These are phyloP conservation scores for Sebastes iracundus DNA, from an alignment of 2,797 vertebrate species.

Conservation along the genomic window DNA sequence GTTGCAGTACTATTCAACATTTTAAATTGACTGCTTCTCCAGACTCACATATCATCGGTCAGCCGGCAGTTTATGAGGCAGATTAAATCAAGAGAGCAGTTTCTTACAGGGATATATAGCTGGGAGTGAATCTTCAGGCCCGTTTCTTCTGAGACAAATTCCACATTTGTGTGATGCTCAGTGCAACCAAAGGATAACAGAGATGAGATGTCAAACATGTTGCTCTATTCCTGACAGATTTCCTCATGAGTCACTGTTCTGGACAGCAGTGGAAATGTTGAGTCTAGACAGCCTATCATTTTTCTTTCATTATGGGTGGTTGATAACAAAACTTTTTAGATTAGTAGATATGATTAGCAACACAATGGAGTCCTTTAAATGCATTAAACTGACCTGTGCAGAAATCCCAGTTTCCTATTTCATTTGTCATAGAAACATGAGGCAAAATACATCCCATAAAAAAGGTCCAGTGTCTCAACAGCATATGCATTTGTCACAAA, in stretches of 20 bases:
- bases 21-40: conserved; percentile 23
- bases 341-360: not conserved
- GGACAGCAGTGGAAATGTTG: not conserved
- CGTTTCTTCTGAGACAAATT: conserved; percentile 2
- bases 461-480: not conserved
- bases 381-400: not conserved
- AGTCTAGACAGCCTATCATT: not conserved
- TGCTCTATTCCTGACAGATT: not conserved
- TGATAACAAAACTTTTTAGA: not conserved
- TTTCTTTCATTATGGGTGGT: not conserved
- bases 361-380: not conserved
- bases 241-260: not conserved
- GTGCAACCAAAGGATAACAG: not conserved
- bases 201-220: not conserved
- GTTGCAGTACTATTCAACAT: conserved; percentile 22
- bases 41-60: not conserved
- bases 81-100: not conserved
- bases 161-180: not conserved
- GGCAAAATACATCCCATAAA: not conserved
- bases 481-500: not conserved
- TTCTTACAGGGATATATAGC: not conserved
- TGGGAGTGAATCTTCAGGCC: not conserved
- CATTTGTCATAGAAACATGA: not conserved
- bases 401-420: not conserved
- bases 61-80: not conserved